Evolutionary conservation across 2,113 vertebrate species (phyloP), one percentile per base, ranked within the genome.

Genomic region (Rhinichthys klamathensis): DNA sequence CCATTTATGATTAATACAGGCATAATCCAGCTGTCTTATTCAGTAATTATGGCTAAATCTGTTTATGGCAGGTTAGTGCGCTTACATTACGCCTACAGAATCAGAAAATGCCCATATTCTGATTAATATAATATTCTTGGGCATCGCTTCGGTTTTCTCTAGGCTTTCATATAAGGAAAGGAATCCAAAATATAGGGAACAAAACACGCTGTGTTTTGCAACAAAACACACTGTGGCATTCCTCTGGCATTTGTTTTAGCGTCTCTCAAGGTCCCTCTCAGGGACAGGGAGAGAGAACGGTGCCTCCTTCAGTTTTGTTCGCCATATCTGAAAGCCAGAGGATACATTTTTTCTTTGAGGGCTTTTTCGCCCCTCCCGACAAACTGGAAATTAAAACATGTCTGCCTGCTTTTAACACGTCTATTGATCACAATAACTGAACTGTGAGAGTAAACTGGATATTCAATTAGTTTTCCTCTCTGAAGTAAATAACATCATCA

Each of bases 221-320:
- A 30, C 30, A 30, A 30, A 30, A 30, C 67, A 38, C 9, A 10
- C 65, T 21, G 2, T 41, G 18, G 4, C 23, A 73, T 73, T 73
- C 70, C 70, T 73, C 38, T 4, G 11, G 38, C 32, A 44, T 73
- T 46, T 44, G 69, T 72, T 72, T 44, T 44, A 73, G n/a, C 11
- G 2, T 46, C 41, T 73, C 41, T 73, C 70, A 73, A 73, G 70
- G 70, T 73, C 41, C 12, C 23, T 73, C 41, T 73, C 70, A 46
- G 12, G 41, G 70, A 46, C 70, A 73, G 70, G 18, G 38, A 13
- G 70, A 44, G 38, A 73, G 46, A 73, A 73, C 12, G 0, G 38
- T 7, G 11, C 69, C 38, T 72, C 38, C 23, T 23, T 13, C 69
- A 13, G 38, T 25, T 44, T 73, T 44, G 6, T 73, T 72, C 4